Base-by-base conservation (phyloP, 2,797 vertebrate species). In the Malacoctenus gilli region DNA sequence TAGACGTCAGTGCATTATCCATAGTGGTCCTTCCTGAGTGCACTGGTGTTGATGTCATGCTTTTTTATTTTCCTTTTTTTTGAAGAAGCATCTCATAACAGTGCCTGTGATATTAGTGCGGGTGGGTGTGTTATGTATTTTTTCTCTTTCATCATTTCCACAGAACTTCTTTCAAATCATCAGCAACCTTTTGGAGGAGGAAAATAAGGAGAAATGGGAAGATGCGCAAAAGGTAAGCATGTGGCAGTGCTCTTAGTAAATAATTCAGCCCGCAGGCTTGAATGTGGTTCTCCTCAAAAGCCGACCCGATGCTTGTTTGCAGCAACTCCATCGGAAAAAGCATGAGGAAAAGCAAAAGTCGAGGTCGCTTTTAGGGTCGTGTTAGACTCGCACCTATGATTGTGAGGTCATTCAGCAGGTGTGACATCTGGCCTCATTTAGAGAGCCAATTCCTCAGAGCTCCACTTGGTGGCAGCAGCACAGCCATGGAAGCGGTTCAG, bases 161-260 rank as follows among this genome's bases (percentile, higher is more conserved):
- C 93, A 99, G 97, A 99, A 99, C 89, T 99, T 99, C 91, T 98
- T 99, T 91, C 97, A 99, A 91, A 97, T 97, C 86, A 96, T 99
- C 91, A 99, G 97, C 85, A 99, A 99, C 82, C 95, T 99, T 61
- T 89, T 99, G 75, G 96, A 98, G 86, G 97, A 99, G 87, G 97
- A 99, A 87, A 98, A 99, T 91, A 95, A 94, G 80, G 96, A 97
- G 62, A 99, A 99, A 85, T 99, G 97, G 97, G 95, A 97, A 78
- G 97, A 99, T 54, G 96, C 96, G 0, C 97, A 99, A 77, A 95
- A 98, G 96, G 97, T 99, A 93, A 92, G 90, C 52, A 40, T 52
- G 38, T 35, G 43, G 52, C 49, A 73, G 47, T 35, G 32, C 50
- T 38, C 36, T 32, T 13, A 11, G 35, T 86, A 38, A 85, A 85